Conservation (phyloP, 2,797 vertebrate genomes). For the Hydrocynus forskahlii region DNA sequence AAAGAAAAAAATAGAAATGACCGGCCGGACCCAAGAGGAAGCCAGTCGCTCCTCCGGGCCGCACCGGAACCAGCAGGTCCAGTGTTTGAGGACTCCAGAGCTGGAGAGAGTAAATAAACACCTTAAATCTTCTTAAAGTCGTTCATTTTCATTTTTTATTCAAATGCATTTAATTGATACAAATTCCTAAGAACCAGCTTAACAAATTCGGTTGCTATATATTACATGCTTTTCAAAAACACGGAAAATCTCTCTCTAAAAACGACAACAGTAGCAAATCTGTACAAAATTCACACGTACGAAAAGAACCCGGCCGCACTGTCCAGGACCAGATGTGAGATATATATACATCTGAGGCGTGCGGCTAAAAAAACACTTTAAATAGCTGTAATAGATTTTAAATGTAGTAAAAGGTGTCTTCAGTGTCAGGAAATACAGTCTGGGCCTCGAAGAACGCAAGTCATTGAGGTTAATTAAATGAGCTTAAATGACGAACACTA, state of each 20-base stretch:
- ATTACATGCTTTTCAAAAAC: slow-evolving; percentile 91
- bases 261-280: slow-evolving; percentile 82
- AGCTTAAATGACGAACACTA: background rate
- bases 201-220: slow-evolving; percentile 86
- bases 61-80: too few species aligned
- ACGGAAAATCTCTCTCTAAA: slow-evolving; percentile 77
- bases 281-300: slow-evolving; percentile 90
- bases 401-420: background rate
- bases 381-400: background rate
- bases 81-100: too few species aligned
- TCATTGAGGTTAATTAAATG: background rate
- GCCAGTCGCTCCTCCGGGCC: too few species aligned
- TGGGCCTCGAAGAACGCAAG: background rate
- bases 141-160: slow-evolving; percentile 71
- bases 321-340: too few species aligned
- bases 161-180: slow-evolving; percentile 84
- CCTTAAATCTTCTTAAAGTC: background rate
- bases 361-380: background rate
- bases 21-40: too few species aligned
- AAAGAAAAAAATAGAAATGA: too few species aligned
- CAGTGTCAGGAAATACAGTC: background rate
- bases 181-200: slow-evolving; percentile 98
- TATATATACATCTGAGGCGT: too few species aligned
- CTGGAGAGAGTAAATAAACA: too few species aligned
- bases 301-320: too few species aligned